Evolutionary conservation across 2,113 vertebrate genomes (phyloP).

Genomic region (Cinclus mexicanus): DNA sequence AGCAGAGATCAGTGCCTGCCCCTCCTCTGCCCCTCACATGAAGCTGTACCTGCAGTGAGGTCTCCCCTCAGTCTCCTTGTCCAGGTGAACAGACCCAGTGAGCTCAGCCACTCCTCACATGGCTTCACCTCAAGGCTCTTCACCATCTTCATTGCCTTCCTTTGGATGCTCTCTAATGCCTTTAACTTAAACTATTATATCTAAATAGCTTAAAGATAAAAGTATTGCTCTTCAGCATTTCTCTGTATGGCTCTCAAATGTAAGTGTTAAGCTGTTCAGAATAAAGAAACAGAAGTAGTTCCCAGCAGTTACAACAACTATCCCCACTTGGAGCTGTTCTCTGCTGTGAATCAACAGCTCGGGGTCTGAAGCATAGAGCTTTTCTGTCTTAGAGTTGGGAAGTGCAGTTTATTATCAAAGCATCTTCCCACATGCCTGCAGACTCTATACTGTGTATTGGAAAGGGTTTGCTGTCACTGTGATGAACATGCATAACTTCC

Average conservation of each 20-base stretch:
- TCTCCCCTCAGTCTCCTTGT: not conserved
- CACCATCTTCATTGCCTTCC: not conserved
- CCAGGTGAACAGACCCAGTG: not conserved
- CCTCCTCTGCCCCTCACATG: not conserved
- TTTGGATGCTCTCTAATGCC: not conserved
- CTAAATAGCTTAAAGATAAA: not conserved
- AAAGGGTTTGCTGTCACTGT: not conserved
- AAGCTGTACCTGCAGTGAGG: not conserved
- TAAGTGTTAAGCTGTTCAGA: not conserved
- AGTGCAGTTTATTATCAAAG: not conserved
- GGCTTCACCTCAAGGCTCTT: not conserved
- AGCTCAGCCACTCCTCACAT: not conserved
- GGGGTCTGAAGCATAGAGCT: not conserved
- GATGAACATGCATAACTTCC: not conserved
- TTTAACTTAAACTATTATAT: not conserved
- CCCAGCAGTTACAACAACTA: rapidly evolving
- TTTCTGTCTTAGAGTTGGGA: not conserved
- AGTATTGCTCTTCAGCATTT: not conserved
- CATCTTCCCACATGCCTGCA: not conserved
- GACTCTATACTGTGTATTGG: not conserved
- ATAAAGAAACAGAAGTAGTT: not conserved
- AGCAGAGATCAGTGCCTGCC: not conserved
- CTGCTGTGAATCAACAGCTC: not conserved
- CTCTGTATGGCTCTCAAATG: not conserved
- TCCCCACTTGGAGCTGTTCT: not conserved